These are phyloP conservation scores for Aporrectodea caliginosa DNA, from an alignment of 1,140 invertebrate species.

Conservation along the genomic window DNA sequence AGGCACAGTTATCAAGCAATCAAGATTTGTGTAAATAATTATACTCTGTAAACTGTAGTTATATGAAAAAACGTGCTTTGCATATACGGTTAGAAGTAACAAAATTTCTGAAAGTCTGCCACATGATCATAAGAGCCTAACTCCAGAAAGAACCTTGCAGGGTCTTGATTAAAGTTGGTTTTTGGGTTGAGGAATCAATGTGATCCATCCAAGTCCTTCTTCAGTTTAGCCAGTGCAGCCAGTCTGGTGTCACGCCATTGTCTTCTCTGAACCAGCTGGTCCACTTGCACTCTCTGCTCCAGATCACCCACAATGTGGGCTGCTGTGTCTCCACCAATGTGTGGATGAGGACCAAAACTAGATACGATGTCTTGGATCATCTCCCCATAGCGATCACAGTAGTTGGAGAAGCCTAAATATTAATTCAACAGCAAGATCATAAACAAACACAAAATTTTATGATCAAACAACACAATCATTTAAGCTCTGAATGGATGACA, in stretches of 20 bases:
- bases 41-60: too few relatives aligned
- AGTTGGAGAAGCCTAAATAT: constrained; percentile 64
- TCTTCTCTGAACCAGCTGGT: constrained; percentile 69
- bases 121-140: too few relatives aligned
- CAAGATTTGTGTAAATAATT: too few relatives aligned
- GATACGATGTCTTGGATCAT: constrained; percentile 73
- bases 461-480: too few relatives aligned
- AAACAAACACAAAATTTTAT: too few relatives aligned
- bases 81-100: too few relatives aligned
- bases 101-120: too few relatives aligned
- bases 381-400: constrained; percentile 70
- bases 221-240: constrained; percentile 74
- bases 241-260: constrained; percentile 80
- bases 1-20: too few relatives aligned
- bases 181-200: not conserved
- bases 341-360: constrained; percentile 71
- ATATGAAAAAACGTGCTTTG: too few relatives aligned
- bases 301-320: constrained; percentile 61
- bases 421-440: constrained; percentile 23
- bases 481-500: too few relatives aligned
- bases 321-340: not conserved
- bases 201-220: constrained; percentile 61
- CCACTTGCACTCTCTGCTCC: constrained; percentile 68
- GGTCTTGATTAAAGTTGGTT: too few relatives aligned
- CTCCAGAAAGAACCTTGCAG: too few relatives aligned